Conservation (phyloP, 2,113 vertebrate genomes). For the Petrocephalus zakoni region DNA sequence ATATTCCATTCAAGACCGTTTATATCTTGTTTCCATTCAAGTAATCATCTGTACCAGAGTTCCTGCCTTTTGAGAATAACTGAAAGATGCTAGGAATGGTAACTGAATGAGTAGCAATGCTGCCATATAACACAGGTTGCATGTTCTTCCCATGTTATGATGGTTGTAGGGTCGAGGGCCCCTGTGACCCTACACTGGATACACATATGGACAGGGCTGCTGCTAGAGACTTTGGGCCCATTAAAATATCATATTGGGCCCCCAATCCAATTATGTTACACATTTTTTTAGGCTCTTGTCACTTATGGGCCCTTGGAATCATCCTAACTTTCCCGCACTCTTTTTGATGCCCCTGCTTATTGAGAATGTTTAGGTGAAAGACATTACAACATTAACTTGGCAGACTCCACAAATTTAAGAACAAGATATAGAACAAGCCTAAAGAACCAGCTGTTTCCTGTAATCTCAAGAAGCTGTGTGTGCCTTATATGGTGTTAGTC, state of each 20-base stretch:
- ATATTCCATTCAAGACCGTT: background rate
- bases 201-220: background rate
- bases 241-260: too few species aligned
- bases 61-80: background rate
- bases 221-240: too few species aligned
- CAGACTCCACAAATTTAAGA: background rate
- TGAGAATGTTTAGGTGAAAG: background rate
- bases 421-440: background rate
- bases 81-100: background rate
- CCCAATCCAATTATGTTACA: too few species aligned
- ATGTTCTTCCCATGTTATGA: background rate
- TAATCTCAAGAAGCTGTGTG: background rate
- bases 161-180: background rate
- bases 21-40: background rate
- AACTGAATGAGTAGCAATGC: background rate
- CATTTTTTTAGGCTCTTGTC: too few species aligned
- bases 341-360: too few species aligned
- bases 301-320: too few species aligned
- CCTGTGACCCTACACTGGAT: background rate
- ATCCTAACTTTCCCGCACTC: too few species aligned
- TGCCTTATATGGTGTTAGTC: background rate
- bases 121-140: background rate
- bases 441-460: background rate
- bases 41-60: background rate
- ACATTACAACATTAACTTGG: background rate